A percentile compares a stretch with the other conserved stretches of the same genome.
Evolutionary conservation across 2,797 vertebrate species (phyloP).

Genomic region (Ctenochaetus hawaiiensis): DNA sequence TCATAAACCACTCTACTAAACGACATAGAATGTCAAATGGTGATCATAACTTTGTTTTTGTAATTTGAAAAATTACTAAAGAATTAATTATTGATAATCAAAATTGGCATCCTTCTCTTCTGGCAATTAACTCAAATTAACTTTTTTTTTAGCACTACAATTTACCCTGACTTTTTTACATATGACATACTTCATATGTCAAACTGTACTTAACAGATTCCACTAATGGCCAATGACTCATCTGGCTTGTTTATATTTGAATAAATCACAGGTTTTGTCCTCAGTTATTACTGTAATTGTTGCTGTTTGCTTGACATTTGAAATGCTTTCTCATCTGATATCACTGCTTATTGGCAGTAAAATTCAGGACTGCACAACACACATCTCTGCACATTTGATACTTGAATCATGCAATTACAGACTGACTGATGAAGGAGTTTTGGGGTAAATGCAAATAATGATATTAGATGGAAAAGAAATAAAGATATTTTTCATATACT

Average conservation of each 20-base stretch:
- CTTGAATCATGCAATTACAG: not conserved
- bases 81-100: not conserved
- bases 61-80: not conserved
- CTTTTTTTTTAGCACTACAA: not conserved
- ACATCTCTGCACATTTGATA: not conserved
- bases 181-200: not conserved
- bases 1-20: no score
- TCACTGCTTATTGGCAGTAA: not conserved
- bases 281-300: slow-evolving; percentile 26
- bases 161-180: not conserved
- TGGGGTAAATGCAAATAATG: no score
- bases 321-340: not conserved
- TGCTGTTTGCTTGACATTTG: slow-evolving; percentile 3
- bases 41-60: not conserved
- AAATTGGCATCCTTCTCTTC: not conserved
- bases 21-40: not conserved
- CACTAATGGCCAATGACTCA: slow-evolving; percentile 22
- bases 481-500: no score
- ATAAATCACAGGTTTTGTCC: slow-evolving; percentile 45
- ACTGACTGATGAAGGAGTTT: no score
- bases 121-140: not conserved
- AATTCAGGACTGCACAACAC: not conserved
- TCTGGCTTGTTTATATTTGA: slow-evolving; percentile 10
- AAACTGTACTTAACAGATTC: slow-evolving; percentile 15
- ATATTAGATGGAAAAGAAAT: no score